Base-by-base conservation (phyloP, 2,797 vertebrate genomes). In the Borostomias antarcticus region DNA sequence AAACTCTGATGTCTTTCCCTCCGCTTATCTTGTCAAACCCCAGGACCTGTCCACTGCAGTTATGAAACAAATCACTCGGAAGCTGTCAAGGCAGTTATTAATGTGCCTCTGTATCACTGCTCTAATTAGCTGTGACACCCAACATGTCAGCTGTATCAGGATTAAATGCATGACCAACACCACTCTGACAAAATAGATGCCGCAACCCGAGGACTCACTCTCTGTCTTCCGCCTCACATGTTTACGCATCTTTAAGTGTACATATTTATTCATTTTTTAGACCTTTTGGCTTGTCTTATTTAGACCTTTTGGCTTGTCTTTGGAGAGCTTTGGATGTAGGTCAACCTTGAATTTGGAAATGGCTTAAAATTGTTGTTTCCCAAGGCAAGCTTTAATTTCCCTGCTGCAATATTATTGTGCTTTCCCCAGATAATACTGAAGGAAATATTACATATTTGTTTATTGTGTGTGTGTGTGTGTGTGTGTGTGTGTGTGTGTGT, bases 51-150 rank as follows among this genome's bases (percentile, higher is more conserved):
- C 93, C 92, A 88, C 89, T 82, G 86, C 93, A 91, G 92, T 93
- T 93, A 94, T 91, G 85, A 87, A 82, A 86, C 82, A 92, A 92
- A 94, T 94, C 76, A 93, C 83, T 94, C 86, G 76, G 73, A 73
- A 79, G 87, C 89, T 92, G 91, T 91, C 86, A 90, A 92, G 85
- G 82, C 78, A 78, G 86, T 90, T 92, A 91, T 93, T 95, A 94
- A 94, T 94, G 91, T 87, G 81, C 82, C 76, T 90, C 93, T 93
- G 92, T 93, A 95, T 95, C 95, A 91, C 87, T 87, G 88, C 74
- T 82, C 79, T 95, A 94, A 96, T 96, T 95, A 94, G 89, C 92
- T 91, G 91, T 90, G 93, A 94, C 93, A 93, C 91, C 84, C 87
- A 92, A 87, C 89, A 91, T 90, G 88, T 89, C 88, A 91, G 90